Percentiles rank a stretch among this genome's conserved stretches.
phyloP scores from a whole-genome alignment of 2,888 invertebrate genomes.

The Shargacucullia verbasci region DNA sequence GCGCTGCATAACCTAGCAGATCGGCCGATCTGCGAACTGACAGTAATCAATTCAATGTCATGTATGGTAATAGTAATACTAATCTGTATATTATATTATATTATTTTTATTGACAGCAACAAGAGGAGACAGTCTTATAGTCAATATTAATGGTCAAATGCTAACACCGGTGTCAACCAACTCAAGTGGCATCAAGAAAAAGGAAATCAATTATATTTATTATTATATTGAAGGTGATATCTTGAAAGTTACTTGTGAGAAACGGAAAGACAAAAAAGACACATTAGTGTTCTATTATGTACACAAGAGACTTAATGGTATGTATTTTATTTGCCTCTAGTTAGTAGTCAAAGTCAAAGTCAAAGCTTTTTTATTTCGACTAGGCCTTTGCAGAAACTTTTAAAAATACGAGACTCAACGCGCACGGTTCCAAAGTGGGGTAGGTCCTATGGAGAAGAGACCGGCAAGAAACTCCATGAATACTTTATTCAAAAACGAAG shows the following conservation, averaged over 20 bases:
- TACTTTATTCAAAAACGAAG: too few relatives aligned
- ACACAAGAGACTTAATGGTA: not conserved
- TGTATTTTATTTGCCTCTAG: not conserved
- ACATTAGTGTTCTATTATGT: accelerated
- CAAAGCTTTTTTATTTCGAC: too few relatives aligned
- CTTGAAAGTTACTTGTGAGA: slow-evolving; percentile 19
- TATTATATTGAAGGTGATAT: not conserved
- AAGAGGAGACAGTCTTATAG: not conserved
- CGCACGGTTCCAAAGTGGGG: too few relatives aligned
- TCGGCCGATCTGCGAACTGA: too few relatives aligned
- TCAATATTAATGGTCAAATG: slow-evolving; percentile 1
- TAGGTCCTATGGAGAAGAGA: too few relatives aligned
- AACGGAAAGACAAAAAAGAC: not conserved
- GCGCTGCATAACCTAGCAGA: too few relatives aligned
- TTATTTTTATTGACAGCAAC: not conserved
- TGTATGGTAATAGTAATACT: too few relatives aligned
- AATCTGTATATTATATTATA: not conserved
- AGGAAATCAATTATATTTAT: not conserved
- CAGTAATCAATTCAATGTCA: too few relatives aligned
- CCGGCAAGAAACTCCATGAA: too few relatives aligned
- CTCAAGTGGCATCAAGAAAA: not conserved
- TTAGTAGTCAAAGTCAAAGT: too few relatives aligned
- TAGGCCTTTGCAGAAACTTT: too few relatives aligned
- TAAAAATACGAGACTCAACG: too few relatives aligned
- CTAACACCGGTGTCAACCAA: not conserved